phyloP scores from a whole-genome alignment of 2,113 vertebrate genomes.

The Asarcornis scutulata region DNA sequence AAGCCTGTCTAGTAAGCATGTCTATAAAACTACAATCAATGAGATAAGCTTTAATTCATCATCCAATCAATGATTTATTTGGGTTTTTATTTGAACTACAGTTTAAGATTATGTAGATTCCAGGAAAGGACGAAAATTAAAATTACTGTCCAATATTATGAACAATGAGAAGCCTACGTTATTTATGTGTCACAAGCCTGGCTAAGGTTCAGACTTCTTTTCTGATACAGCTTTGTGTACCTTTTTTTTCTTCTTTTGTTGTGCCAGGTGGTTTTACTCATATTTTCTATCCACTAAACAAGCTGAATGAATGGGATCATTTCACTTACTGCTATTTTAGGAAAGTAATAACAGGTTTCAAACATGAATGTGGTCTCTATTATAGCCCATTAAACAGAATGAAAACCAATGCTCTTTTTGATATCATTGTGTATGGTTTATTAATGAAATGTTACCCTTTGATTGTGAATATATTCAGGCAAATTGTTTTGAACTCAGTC shows the following conservation, averaged over 20 bases:
- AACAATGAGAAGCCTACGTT: not conserved
- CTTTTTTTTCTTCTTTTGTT: accelerated
- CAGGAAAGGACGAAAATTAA: not conserved
- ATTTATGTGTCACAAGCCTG: not conserved
- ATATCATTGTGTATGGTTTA: not conserved
- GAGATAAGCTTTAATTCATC: not conserved
- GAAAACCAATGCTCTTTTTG: not conserved
- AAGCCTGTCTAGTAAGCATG: not conserved
- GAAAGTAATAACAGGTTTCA: slow-evolving; percentile 1
- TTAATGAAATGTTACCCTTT: not conserved
- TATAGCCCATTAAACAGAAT: not conserved
- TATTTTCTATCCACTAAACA: not conserved
- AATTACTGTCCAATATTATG: not conserved
- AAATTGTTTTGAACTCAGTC: not conserved
- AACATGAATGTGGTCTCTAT: not conserved
- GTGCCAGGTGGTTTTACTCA: not conserved
- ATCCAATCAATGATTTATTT: not conserved
- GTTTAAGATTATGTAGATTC: not conserved
- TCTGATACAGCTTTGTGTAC: accelerated
- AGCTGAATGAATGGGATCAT: not conserved
- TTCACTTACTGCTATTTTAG: not conserved
- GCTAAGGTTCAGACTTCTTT: not conserved
- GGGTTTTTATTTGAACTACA: not conserved
- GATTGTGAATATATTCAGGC: not conserved
- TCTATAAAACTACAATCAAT: not conserved